phyloP scores from a whole-genome alignment of 2,113 vertebrate genomes.

The Menura novaehollandiae region DNA sequence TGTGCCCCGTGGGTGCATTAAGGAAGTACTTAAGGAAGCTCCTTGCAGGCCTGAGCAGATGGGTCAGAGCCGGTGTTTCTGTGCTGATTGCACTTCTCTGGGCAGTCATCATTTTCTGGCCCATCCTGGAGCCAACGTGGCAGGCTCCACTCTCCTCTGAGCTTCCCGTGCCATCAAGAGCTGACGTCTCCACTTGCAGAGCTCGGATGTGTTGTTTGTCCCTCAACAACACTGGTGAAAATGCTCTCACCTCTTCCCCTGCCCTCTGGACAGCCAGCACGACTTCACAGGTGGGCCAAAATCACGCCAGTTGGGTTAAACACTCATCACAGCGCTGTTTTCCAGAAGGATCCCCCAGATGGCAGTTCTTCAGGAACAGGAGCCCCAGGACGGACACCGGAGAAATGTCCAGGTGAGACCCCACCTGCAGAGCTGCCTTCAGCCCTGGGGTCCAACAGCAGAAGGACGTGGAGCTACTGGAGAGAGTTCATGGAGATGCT shows the following conservation, averaged over 20 bases:
- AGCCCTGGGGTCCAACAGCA: neutral
- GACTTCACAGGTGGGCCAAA: fast-evolving
- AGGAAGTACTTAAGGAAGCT: slow-evolving; percentile 12
- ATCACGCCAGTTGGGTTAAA: neutral
- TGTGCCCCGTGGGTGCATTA: neutral
- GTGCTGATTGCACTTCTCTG: neutral
- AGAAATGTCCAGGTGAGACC: neutral
- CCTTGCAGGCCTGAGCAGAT: neutral
- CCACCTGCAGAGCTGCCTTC: neutral
- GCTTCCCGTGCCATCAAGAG: neutral
- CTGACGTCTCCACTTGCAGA: neutral
- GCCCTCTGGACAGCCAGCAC: neutral
- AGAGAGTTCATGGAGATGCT: too few species aligned
- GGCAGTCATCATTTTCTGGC: neutral
- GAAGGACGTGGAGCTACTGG: neutral
- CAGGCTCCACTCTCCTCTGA: fast-evolving
- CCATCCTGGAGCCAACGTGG: neutral
- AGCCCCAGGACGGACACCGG: neutral
- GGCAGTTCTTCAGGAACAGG: neutral
- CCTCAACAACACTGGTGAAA: fast-evolving
- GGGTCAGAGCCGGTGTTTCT: neutral
- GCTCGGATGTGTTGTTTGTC: fast-evolving
- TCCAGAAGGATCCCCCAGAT: too few species aligned
- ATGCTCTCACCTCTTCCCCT: neutral
- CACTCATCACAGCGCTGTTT: fast-evolving